Conservation (phyloP, 2,888 invertebrate species). For the Miltochrista miniata region DNA sequence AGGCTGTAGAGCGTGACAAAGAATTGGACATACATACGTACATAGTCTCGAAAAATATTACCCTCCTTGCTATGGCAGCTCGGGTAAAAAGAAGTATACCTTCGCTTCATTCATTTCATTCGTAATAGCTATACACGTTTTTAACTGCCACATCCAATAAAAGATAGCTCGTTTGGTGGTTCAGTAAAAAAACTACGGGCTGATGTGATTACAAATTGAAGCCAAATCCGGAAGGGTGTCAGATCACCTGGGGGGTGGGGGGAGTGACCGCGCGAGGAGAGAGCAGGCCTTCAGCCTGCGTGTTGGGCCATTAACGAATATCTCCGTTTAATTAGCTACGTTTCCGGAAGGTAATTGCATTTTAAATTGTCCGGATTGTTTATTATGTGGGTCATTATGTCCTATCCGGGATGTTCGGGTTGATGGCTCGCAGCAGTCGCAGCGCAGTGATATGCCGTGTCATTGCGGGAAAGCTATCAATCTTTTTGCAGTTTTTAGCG, state of each 20-base stretch:
- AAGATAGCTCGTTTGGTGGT: conserved; percentile 31
- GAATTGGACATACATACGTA: too few relatives aligned
- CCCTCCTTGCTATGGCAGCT: too few relatives aligned
- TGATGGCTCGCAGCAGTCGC: conserved; percentile 2
- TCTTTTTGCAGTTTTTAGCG: conserved; percentile 5
- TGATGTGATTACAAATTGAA: conserved; percentile 42
- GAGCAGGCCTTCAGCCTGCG: not conserved
- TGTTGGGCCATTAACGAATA: conserved; percentile 50
- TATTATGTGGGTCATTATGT: conserved; percentile 29
- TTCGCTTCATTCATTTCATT: not conserved
- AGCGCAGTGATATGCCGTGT: conserved; percentile 3
- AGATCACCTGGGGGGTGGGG: conserved; percentile 2
- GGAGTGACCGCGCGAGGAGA: conserved; percentile 9
- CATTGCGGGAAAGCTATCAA: conserved; percentile 19
- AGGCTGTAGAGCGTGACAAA: too few relatives aligned
- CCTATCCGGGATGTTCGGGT: not conserved
- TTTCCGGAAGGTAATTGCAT: conserved; percentile 63
- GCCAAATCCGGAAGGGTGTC: conserved; percentile 35
- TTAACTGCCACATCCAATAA: conserved; percentile 34
- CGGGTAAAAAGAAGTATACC: not conserved
- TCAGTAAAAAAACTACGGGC: conserved; percentile 34
- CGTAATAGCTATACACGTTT: conserved; percentile 2
- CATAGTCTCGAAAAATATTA: too few relatives aligned
- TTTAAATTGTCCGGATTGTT: conserved; percentile 57
- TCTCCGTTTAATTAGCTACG: conserved; percentile 67